Evolutionary conservation across 2,113 vertebrate species (phyloP).

Genomic region (Herpailurus yagouaroundi): DNA sequence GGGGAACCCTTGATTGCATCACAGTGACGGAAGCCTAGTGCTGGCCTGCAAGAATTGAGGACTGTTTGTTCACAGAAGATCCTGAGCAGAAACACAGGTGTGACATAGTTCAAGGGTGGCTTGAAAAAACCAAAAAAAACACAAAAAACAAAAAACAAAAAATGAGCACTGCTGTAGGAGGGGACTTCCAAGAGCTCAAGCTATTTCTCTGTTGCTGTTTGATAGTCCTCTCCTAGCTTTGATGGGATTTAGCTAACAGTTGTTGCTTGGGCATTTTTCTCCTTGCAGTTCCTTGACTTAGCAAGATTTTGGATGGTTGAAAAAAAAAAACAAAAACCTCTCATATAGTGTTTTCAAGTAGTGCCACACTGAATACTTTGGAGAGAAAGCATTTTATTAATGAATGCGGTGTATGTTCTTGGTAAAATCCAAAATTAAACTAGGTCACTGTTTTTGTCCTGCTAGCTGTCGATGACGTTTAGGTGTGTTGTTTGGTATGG

Average conservation of each 20-base stretch:
- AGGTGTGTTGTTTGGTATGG: slow-evolving; percentile 60
- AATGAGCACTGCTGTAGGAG: neutral
- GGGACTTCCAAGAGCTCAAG: slow-evolving; percentile 8
- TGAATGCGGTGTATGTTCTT: slow-evolving; percentile 56
- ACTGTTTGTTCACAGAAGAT: slow-evolving; percentile 20
- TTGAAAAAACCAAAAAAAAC: slow-evolving; percentile 25
- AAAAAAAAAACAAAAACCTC: slow-evolving; percentile 40
- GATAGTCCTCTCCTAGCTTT: neutral
- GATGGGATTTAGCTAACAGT: neutral
- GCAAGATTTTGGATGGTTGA: neutral
- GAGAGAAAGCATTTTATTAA: slow-evolving; percentile 46
- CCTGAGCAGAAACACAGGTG: neutral
- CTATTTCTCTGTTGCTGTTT: neutral
- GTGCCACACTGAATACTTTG: neutral
- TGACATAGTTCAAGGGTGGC: slow-evolving; percentile 59
- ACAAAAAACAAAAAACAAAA: neutral
- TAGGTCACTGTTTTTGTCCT: slow-evolving; percentile 30
- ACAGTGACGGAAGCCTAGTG: slow-evolving; percentile 58
- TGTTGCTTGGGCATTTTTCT: slow-evolving; percentile 36
- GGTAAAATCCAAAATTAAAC: slow-evolving; percentile 62
- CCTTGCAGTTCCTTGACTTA: neutral
- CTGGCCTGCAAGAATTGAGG: slow-evolving; percentile 29
- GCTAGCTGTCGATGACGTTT: slow-evolving; percentile 43
- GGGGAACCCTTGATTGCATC: slow-evolving; percentile 64
- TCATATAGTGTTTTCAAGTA: slow-evolving; percentile 16